Percentiles rank a stretch among this genome's conserved stretches.
These are phyloP conservation scores for Portevinia maculata DNA, from an alignment of 2,888 invertebrate genomes.

Conservation along the genomic window DNA sequence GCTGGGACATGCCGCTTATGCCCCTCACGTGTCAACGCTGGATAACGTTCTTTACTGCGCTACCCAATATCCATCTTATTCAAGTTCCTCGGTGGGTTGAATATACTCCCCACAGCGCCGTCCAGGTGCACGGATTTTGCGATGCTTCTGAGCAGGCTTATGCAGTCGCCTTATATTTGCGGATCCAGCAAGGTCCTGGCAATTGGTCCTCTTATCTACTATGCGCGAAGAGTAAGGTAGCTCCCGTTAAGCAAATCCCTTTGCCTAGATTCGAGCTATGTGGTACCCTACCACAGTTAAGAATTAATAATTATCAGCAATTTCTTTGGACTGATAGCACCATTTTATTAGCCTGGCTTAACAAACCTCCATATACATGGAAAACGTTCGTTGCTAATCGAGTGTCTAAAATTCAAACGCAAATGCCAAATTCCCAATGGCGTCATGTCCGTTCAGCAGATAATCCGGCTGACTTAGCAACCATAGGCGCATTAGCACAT, in stretches of 20 bases:
- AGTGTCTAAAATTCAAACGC: no score
- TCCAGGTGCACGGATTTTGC: no score
- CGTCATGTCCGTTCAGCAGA: no score
- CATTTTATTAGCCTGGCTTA: neutral
- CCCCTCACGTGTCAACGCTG: slow-evolving; percentile 39
- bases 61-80: slow-evolving; percentile 29
- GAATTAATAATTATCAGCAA: neutral
- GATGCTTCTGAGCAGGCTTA: no score
- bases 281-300: neutral
- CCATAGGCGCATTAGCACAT: neutral
- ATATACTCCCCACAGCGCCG: no score
- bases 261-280: slow-evolving; percentile 21
- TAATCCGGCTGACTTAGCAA: neutral
- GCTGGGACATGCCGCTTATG: neutral
- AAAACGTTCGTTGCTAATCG: no score
- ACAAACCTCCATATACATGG: neutral
- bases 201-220: no score
- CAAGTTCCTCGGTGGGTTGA: slow-evolving; percentile 50
- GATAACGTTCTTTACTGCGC: neutral
- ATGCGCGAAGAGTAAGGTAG: no score
- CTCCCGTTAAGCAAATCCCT: no score
- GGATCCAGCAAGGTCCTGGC: no score
- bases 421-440: no score
- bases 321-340: neutral
- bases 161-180: no score